Conservation (phyloP, 2,113 vertebrate species). For the Marcusenius ussheri region DNA sequence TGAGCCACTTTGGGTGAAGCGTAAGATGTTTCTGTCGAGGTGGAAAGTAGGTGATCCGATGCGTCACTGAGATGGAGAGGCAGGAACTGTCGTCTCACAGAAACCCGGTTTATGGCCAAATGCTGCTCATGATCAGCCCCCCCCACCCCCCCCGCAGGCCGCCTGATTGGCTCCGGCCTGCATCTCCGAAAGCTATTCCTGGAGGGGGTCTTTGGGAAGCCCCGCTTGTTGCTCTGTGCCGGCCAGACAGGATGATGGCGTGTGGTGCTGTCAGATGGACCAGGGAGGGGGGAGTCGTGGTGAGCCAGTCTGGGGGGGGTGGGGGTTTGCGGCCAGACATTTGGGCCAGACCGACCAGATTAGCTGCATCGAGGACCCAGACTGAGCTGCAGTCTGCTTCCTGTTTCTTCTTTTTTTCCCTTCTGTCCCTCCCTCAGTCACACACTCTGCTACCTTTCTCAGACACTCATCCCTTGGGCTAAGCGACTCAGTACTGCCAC, state of each 20-base stretch:
- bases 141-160: background rate
- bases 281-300: background rate
- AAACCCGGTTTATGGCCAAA: background rate
- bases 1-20: background rate
- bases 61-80: background rate
- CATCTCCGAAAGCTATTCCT: background rate
- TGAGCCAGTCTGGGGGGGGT: background rate
- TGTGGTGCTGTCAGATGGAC: background rate
- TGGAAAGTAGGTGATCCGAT: background rate
- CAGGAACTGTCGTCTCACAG: background rate
- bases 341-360: background rate
- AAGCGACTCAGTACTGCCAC: background rate
- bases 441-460: background rate
- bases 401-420: background rate
- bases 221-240: background rate
- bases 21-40: background rate
- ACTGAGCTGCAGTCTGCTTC: slow-evolving; percentile 2
- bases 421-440: background rate
- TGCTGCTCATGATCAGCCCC: background rate
- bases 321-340: background rate
- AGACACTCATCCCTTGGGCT: background rate
- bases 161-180: background rate
- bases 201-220: background rate
- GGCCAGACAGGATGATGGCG: background rate
- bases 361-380: background rate